These are phyloP conservation scores for Diabrotica balteata DNA, from an alignment of 2,888 invertebrate species.

Conservation along the genomic window DNA sequence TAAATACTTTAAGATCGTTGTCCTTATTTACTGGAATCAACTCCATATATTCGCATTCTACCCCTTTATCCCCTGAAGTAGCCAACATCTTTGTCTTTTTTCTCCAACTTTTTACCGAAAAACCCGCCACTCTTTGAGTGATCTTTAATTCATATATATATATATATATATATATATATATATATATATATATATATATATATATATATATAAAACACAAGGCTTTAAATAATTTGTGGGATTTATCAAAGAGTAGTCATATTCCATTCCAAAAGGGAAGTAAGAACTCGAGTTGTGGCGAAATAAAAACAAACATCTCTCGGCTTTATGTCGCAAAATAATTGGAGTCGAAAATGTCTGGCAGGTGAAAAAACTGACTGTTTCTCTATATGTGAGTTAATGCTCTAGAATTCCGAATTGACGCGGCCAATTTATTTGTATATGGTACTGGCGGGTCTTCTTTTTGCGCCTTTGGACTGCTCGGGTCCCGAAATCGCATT, in stretches of 20 bases:
- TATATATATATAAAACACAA: no score
- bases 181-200: no score
- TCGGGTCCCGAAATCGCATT: slow-evolving; percentile 41
- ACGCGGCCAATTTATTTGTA: slow-evolving; percentile 52
- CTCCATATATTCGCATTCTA: no score
- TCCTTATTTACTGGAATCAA: no score
- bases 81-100: no score
- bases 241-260: background rate
- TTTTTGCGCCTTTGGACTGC: slow-evolving; percentile 37
- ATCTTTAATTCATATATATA: no score
- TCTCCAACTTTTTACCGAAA: no score
- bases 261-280: slow-evolving; percentile 46
- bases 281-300: slow-evolving; percentile 51
- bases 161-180: no score
- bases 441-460: slow-evolving; percentile 38
- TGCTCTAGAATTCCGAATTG: slow-evolving; percentile 56
- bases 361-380: slow-evolving; percentile 52
- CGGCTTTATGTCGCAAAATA: slow-evolving; percentile 56
- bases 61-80: no score
- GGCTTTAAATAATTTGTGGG: no score
- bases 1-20: no score
- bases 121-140: no score
- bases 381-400: slow-evolving; percentile 51
- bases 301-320: slow-evolving; percentile 52
- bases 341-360: slow-evolving; percentile 56